Base-by-base conservation (phyloP, 2,888 invertebrate genomes). In the Drosophila buzzatii region DNA sequence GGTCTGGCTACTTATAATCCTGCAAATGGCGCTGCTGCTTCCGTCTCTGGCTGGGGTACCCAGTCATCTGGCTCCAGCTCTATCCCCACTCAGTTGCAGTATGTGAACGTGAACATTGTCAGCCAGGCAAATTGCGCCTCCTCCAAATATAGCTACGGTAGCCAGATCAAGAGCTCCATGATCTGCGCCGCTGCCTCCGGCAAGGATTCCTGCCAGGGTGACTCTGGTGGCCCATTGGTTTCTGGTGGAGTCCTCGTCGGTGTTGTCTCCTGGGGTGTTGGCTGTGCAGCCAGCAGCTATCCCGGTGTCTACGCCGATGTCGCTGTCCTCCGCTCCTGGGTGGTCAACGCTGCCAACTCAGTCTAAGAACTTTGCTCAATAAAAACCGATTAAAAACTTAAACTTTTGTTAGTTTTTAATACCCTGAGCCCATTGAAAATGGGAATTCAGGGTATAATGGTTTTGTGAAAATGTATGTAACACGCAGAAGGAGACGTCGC, bases 51-150 rank as follows among this genome's bases (percentile, higher is more conserved):
- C 10, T 91, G 91, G 91, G 91, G 91, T 33, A 79, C 81, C 23
- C 37, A 18, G 81, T 59, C 82, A 60, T 90, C 78, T 23, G 92
- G 92, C 6, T 44, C 70, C 1, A 72, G 73, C n/a, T 79, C 90
- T n/a, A 61, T 67, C 6, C 61, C 79, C 12, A 49, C 87, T 3
- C 94, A 94, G 84, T 93, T 92, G 58, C 94, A 93, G 0, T 62
- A 92, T n/a, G 92, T 95, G 0, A 92, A 93, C 0, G 94, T 94
- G 81, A 73, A 67, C 18, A 80, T 85, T 49, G 92, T 94, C 8
- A 93, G 90, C 74, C 87, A 92, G 1, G 62, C 82, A 0, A 69
- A 79, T 0, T 95, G 95, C 70, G 68, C 41, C 1, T 82, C 80
- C 4, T 63, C 73, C 0, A 92, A 92, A 0, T 95, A 95, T 73